Percentiles rank a stretch among this genome's conserved stretches.
Evolutionary conservation across 1,140 invertebrate species (phyloP).

Genomic region (Nixonia krombeini): DNA sequence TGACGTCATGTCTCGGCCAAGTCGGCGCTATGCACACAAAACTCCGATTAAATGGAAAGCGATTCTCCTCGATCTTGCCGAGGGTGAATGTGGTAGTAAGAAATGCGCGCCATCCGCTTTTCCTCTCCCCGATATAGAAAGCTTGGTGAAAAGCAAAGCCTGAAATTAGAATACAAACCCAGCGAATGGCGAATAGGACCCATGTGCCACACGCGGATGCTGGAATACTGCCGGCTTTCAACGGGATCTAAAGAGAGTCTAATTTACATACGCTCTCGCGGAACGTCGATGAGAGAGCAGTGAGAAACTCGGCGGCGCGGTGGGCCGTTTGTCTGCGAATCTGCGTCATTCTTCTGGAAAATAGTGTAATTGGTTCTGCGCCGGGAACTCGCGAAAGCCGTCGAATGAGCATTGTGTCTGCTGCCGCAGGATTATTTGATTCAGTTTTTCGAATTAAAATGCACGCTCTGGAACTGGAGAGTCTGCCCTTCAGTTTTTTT

Average conservation of each 20-base stretch:
- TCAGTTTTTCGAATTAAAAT: neutral
- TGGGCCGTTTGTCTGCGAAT: conserved; percentile 46
- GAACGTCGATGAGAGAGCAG: conserved; percentile 55
- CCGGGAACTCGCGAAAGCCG: conserved; percentile 49
- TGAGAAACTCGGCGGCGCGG: conserved; percentile 24
- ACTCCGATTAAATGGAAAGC: conserved; percentile 63
- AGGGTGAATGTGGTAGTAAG: conserved; percentile 48
- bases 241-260: conserved; percentile 51
- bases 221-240: conserved; percentile 48
- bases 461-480: too few relatives aligned
- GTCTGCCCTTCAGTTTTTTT: too few relatives aligned
- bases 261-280: conserved; percentile 66
- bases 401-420: conserved; percentile 54
- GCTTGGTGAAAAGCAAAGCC: conserved; percentile 60
- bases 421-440: conserved; percentile 48
- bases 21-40: conserved; percentile 9
- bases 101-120: conserved; percentile 45
- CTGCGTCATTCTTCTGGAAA: conserved; percentile 63
- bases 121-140: conserved; percentile 31
- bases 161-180: conserved; percentile 68
- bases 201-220: conserved; percentile 51
- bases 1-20: conserved; percentile 9
- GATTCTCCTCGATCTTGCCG: conserved; percentile 51
- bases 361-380: conserved; percentile 67
- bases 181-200: conserved; percentile 52